A percentile compares a stretch with the other conserved stretches of the same genome.
Conservation (phyloP, 2,797 vertebrate genomes). For the Manis javanica region DNA sequence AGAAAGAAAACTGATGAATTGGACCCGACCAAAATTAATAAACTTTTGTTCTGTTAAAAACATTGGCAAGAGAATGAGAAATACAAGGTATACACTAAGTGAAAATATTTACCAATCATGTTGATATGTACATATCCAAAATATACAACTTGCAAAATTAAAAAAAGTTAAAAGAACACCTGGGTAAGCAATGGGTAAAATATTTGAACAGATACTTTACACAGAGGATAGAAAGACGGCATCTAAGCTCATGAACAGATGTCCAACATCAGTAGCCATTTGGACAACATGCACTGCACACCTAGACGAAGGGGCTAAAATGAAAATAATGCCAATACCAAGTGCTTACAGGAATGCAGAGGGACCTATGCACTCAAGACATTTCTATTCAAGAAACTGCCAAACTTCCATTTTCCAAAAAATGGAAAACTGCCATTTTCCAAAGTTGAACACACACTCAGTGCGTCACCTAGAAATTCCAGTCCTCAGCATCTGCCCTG, state of each 20-base stretch:
- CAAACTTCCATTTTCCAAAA: not conserved
- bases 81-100: not conserved
- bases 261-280: accelerated
- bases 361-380: not conserved
- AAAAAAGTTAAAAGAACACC: not conserved
- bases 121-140: not conserved
- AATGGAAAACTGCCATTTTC: not conserved
- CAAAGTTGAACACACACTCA: not conserved
- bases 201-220: not conserved
- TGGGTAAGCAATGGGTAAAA: not conserved
- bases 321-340: accelerated
- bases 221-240: not conserved
- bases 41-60: not conserved
- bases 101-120: not conserved
- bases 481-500: accelerated
- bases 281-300: accelerated
- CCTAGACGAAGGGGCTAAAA: not conserved
- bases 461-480: accelerated
- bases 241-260: not conserved
- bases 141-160: not conserved
- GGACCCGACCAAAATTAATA: not conserved
- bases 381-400: not conserved
- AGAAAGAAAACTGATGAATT: not conserved
- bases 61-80: not conserved
- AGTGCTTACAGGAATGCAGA: not conserved